Base-by-base conservation (phyloP, 2,113 vertebrate genomes). In the Pelvicachromis taeniatus region DNA sequence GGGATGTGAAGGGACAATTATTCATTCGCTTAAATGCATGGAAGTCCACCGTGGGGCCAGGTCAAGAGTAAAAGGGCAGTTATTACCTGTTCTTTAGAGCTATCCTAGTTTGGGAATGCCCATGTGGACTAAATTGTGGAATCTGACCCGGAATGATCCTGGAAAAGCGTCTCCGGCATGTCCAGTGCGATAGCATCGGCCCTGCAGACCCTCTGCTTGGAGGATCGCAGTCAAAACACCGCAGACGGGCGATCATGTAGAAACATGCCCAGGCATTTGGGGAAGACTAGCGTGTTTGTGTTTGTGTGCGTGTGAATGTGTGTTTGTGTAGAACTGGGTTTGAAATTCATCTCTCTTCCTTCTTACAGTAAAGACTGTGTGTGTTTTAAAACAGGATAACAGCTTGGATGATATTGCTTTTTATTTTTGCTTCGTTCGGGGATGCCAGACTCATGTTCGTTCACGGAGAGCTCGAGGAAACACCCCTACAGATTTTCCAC, bases 181-280 rank as follows among this genome's bases (percentile, higher is more conserved):
- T 81, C 75, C 88, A 56, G 10, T 1, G n/a, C 4, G 93, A 94
- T 92, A 91, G 59, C 33, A 92, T 94, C 87, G 4, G 80, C 77
- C 83, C 88, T 89, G 87, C 87, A 91, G 89, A 87, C 78, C 83
- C 77, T 92, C 87, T 75, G 77, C 84, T 33, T 1, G 19, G 52
- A 84, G 80, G 48, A 82, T 26, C 12, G n/a, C 86, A 93, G 93
- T 89, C 93, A 87, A 83, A 92, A 89, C 86, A 92, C 17, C 7
- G 35, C 82, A 84, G 68, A 58, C 54, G 13, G 35, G 5, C 10
- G 1, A 4, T 75, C 88, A 0, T 92, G 93, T 85, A 50, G n/a
- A 35, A 84, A 91, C 93, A 80, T 92, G 93, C 82, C 82, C 85
- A 88, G 89, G 90, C 82, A 89, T 90, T 85, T 77, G 86, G 88